These are phyloP conservation scores for Gymnoscopelus microlampas DNA, from an alignment of 2,797 vertebrate species.

Conservation along the genomic window DNA sequence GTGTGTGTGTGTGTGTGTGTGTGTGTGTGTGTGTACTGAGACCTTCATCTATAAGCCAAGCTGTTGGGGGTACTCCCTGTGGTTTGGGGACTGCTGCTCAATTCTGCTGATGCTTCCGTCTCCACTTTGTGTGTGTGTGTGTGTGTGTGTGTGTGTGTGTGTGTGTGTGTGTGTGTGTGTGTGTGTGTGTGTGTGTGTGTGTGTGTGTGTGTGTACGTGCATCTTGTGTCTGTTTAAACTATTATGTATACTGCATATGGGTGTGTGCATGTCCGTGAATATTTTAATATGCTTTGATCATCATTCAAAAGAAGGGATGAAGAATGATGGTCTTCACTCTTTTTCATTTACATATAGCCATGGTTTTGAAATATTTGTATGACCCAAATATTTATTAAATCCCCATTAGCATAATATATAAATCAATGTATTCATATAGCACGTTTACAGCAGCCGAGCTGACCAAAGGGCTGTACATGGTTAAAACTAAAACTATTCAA, in stretches of 20 bases:
- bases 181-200: neutral
- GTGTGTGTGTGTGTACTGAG: constrained; percentile 1
- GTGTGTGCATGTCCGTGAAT: neutral
- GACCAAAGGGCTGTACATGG: too few species aligned
- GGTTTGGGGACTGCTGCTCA: constrained; percentile 38
- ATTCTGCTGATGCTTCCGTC: constrained; percentile 21
- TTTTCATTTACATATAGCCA: too few species aligned
- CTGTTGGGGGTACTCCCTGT: constrained; percentile 47
- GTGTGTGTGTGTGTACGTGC: neutral
- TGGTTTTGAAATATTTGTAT: too few species aligned
- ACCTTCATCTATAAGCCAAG: constrained; percentile 53
- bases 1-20: constrained; percentile 2
- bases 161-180: constrained; percentile 10
- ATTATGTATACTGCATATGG: neutral
- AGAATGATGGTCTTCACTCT: too few species aligned
- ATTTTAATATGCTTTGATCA: too few species aligned
- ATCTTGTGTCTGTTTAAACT: too few species aligned
- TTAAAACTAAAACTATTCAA: too few species aligned
- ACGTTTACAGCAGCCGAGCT: too few species aligned
- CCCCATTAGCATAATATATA: neutral
- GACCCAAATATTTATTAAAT: too few species aligned
- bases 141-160: neutral
- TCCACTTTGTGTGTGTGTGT: constrained; percentile 22
- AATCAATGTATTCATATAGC: neutral
- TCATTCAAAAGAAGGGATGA: too few species aligned